These are phyloP conservation scores for Coelopa pilipes DNA, from an alignment of 2,888 invertebrate species.

Conservation along the genomic window DNA sequence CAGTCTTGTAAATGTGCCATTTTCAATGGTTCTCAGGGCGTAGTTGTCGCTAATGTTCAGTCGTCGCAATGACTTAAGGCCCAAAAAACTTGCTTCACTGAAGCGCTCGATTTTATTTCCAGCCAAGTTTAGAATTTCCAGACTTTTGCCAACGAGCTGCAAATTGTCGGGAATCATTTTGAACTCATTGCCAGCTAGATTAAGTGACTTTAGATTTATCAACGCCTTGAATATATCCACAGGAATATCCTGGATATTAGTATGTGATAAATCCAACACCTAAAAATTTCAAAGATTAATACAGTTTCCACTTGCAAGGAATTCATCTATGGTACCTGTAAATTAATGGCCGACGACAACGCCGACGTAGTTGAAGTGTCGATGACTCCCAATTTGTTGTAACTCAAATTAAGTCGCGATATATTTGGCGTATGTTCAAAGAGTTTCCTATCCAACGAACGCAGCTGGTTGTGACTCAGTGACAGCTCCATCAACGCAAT, in stretches of 20 bases:
- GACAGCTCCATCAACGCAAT: constrained; percentile 73
- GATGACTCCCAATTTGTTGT: constrained; percentile 72
- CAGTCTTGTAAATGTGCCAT: constrained; percentile 70
- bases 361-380: constrained; percentile 73
- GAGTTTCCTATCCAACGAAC: constrained; percentile 71
- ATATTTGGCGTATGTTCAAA: constrained; percentile 75
- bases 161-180: constrained; percentile 72
- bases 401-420: constrained; percentile 71
- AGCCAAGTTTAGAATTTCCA: constrained; percentile 72
- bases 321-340: too few species aligned
- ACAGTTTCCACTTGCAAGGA: too few species aligned
- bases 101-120: constrained; percentile 72
- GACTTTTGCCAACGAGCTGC: constrained; percentile 68
- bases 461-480: constrained; percentile 74
- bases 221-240: constrained; percentile 69
- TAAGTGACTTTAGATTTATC: constrained; percentile 69
- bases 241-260: constrained; percentile 71
- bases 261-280: constrained; percentile 71
- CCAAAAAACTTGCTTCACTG: constrained; percentile 72
- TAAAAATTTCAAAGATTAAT: too few species aligned
- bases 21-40: constrained; percentile 70
- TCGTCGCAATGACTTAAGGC: constrained; percentile 69
- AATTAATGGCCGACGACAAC: constrained; percentile 68
- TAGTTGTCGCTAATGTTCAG: constrained; percentile 73
- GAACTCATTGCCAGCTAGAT: constrained; percentile 73